Conservation (phyloP, 2,888 invertebrate genomes). For the Rhagonycha fulva region DNA sequence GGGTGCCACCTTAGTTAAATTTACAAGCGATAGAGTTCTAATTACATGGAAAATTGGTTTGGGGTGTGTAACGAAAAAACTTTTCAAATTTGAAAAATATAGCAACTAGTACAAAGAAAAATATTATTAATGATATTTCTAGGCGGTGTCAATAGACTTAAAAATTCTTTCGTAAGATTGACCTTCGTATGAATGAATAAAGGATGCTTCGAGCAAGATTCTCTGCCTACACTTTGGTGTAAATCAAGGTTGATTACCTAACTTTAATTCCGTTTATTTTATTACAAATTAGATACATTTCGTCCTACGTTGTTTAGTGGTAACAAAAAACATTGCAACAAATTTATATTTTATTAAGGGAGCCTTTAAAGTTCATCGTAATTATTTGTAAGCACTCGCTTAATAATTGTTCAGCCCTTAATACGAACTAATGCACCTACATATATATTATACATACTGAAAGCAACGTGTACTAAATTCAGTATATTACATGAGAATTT, state of each 20-base stretch:
- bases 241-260: slow-evolving; percentile 23
- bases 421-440: neutral
- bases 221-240: slow-evolving; percentile 19
- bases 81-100: neutral
- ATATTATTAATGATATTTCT: neutral
- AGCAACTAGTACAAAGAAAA: neutral
- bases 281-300: slow-evolving; percentile 15
- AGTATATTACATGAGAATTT: neutral
- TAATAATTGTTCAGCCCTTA: neutral
- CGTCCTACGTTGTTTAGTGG: slow-evolving; percentile 13
- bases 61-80: neutral
- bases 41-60: neutral
- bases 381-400: neutral
- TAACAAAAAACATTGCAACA: neutral
- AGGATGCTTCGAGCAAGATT: slow-evolving; percentile 12
- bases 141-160: slow-evolving; percentile 14
- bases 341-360: neutral
- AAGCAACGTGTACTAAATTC: neutral
- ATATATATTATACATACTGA: neutral
- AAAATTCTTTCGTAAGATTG: slow-evolving; percentile 15
- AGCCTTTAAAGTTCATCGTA: neutral
- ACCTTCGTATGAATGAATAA: slow-evolving; percentile 23
- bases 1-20: neutral
- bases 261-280: slow-evolving; percentile 19
- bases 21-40: neutral